Evolutionary conservation across 2,797 vertebrate species (phyloP).

Genomic region (Octomys mimax): DNA sequence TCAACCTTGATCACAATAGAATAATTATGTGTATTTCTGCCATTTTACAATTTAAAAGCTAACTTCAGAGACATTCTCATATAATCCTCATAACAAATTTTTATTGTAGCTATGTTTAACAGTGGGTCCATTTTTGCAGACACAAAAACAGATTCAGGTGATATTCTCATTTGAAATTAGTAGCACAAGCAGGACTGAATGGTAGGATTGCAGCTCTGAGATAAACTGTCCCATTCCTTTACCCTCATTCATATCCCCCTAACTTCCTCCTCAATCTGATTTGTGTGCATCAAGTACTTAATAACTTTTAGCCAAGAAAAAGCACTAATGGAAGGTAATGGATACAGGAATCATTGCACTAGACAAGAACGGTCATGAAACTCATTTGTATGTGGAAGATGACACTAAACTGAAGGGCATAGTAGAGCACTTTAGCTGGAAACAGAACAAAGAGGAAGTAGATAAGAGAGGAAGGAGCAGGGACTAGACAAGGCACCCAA

Average conservation of each 20-base stretch:
- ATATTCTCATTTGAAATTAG: constrained; percentile 13
- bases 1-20: neutral
- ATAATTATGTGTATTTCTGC: neutral
- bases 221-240: neutral
- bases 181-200: neutral
- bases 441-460: neutral
- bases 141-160: neutral
- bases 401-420: neutral
- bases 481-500: neutral
- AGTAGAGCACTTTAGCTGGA: neutral
- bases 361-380: neutral
- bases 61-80: neutral
- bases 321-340: neutral
- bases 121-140: neutral
- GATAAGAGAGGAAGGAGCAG: neutral
- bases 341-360: neutral
- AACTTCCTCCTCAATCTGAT: neutral
- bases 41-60: neutral
- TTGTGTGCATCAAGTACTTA: neutral
- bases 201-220: neutral
- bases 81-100: constrained; percentile 12
- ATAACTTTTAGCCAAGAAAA: neutral
- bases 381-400: neutral
- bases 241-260: neutral
- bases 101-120: neutral